phyloP scores from a whole-genome alignment of 2,888 invertebrate species.

The Amorpha juglandis region DNA sequence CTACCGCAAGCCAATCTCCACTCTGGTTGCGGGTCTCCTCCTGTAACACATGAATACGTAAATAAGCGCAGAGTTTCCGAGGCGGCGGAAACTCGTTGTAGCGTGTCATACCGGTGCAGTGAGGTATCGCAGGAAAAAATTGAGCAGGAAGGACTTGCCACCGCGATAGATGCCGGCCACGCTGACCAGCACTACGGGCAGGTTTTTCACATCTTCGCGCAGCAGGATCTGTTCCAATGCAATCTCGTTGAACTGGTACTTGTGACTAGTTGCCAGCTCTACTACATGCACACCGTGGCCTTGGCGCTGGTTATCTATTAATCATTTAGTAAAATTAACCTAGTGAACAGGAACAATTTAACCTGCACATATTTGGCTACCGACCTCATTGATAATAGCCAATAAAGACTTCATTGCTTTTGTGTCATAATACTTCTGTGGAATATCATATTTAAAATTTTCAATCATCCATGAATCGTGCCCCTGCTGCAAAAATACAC shows the following conservation, averaged over 20 bases:
- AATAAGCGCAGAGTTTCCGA: background rate
- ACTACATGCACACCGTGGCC: constrained; percentile 13
- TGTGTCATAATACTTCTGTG: no score
- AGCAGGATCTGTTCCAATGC: constrained; percentile 30
- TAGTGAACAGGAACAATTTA: no score
- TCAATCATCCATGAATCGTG: no score
- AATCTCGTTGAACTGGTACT: constrained; percentile 13
- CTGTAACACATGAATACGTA: background rate
- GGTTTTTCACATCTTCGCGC: constrained; percentile 38
- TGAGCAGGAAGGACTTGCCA: constrained; percentile 48
- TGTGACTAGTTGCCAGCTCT: background rate
- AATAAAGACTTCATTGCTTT: no score
- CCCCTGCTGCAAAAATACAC: no score
- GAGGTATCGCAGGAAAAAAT: constrained; percentile 46
- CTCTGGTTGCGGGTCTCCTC: constrained; percentile 56
- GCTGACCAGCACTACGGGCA: constrained; percentile 45
- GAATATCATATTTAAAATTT: no score
- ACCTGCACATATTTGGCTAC: no score
- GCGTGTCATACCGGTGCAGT: constrained; percentile 36
- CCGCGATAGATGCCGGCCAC: constrained; percentile 47
- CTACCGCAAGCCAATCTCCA: constrained; percentile 92
- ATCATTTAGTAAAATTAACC: no score
- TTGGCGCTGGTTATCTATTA: background rate
- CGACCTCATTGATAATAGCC: no score
- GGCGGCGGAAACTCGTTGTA: background rate